Conservation (phyloP, 2,888 invertebrate genomes). For the Pandemis cinnamomeana region DNA sequence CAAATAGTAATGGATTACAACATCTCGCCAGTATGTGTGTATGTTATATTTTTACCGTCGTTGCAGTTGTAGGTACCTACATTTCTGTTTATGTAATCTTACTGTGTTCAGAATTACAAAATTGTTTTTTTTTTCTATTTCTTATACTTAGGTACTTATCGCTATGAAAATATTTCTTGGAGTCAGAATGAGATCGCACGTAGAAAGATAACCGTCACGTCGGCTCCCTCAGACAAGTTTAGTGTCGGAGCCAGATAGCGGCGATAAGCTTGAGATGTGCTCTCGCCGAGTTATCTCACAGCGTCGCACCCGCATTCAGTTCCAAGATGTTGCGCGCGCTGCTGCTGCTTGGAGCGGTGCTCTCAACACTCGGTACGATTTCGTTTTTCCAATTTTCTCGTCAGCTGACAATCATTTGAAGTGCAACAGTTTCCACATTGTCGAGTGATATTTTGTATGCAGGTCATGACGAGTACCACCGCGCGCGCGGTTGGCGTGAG, state of each 20-base stretch:
- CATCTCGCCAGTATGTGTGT: no score
- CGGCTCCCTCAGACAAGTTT: neutral
- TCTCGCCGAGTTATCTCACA: neutral
- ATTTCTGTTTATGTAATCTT: no score
- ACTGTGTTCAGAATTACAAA: no score
- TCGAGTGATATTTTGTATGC: constrained; percentile 14
- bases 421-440: neutral
- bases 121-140: no score
- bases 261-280: neutral
- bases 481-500: neutral
- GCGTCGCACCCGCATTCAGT: neutral
- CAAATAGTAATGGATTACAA: no score
- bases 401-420: neutral
- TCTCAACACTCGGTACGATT: neutral
- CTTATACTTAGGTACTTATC: no score
- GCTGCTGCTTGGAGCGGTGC: neutral
- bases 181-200: neutral
- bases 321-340: constrained; percentile 1
- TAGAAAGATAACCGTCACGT: neutral
- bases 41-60: no score
- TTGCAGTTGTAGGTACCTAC: no score
- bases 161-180: neutral
- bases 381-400: neutral
- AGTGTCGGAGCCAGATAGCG: neutral
- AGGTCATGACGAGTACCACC: constrained; percentile 47